A percentile compares a stretch with the other conserved stretches of the same genome.
Evolutionary conservation across 1,140 invertebrate species (phyloP).

Genomic region (Ectropis grisescens): DNA sequence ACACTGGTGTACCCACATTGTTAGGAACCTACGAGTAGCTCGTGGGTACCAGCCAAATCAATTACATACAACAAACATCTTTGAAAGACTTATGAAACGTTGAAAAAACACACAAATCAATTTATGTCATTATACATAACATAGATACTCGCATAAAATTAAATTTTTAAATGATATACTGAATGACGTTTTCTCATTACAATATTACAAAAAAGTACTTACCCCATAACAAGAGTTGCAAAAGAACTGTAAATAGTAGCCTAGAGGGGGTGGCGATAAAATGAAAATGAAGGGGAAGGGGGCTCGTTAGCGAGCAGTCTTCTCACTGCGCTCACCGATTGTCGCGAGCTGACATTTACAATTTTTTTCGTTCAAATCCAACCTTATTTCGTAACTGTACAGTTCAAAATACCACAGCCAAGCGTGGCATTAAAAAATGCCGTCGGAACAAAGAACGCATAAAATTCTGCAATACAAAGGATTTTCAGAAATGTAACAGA

Average conservation of each 20-base stretch:
- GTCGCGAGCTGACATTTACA: slow-evolving; percentile 40
- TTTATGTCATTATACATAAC: no score
- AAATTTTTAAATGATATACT: no score
- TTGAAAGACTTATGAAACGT: no score
- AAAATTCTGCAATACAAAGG: slow-evolving; percentile 56
- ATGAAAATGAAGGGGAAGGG: slow-evolving; percentile 45
- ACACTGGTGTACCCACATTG: no score
- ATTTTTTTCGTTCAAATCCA: slow-evolving; percentile 15
- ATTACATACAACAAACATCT: no score
- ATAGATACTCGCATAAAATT: no score
- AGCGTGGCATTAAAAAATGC: slow-evolving; percentile 34
- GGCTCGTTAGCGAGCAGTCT: slow-evolving; percentile 44
- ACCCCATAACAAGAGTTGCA: slow-evolving; percentile 17
- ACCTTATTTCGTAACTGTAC: slow-evolving; percentile 18
- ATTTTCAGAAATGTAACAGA: slow-evolving; percentile 54
- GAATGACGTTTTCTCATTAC: slow-evolving; percentile 21
- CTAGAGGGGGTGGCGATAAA: slow-evolving; percentile 34
- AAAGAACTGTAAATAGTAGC: slow-evolving; percentile 32
- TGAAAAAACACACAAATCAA: no score
- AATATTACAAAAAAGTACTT: slow-evolving; percentile 21
- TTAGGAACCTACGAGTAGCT: no score
- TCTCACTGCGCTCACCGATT: slow-evolving; percentile 35
- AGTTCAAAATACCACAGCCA: slow-evolving; percentile 13
- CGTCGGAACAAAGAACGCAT: slow-evolving; percentile 49
- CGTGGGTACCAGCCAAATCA: no score